Base-by-base conservation (phyloP, 2,888 invertebrate genomes). In the Drosophila trichaetosa region DNA sequence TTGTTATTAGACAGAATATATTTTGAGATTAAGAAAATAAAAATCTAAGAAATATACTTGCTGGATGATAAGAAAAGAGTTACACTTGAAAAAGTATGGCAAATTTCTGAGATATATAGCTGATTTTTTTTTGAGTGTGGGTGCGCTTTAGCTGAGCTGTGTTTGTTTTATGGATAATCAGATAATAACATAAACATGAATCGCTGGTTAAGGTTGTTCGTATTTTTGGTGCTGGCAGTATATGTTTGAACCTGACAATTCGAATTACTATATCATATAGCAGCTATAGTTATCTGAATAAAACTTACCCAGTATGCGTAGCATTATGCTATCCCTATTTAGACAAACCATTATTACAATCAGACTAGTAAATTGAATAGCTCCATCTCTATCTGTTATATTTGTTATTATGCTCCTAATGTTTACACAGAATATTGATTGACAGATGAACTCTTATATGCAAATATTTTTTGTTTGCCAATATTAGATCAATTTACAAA, bases 71-170 rank as follows among this genome's bases (percentile, higher is more conserved):
- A n/a, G 16, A 2, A 6, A 11, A 16, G n/a, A 38, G 8, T 38
- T 8, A n/a, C 4, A 3, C 8, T 8, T 38, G 8, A 4, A 38
- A 38, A 38, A n/a, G n/a, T 18, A 38, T 38, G 3, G 3, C 3
- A 18, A 2, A 18, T 1, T 40, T 33, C 33, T 33, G 11, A 1
- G 1, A 33, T 11, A 33, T 4, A 4, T 11, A 33, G 11, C 4
- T 11, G 33, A 0, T 11, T 16, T 16, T 36, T 36, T 7, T 13
- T 4, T 46, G 21, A 46, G 57, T 53, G 33, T 16, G 18, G 16
- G n/a, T 38, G 40, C 5, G 31, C 11, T n/a, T 59, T n/a, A 21
- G 46, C 52, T 53, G 21, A 52, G 59, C 46, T 40, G 10, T 29
- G 40, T 7, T 36, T 46, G 48, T 46, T 36, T 31, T 64, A 63